Base-by-base conservation (phyloP, 2,113 vertebrate species). In the Lagopus muta region DNA sequence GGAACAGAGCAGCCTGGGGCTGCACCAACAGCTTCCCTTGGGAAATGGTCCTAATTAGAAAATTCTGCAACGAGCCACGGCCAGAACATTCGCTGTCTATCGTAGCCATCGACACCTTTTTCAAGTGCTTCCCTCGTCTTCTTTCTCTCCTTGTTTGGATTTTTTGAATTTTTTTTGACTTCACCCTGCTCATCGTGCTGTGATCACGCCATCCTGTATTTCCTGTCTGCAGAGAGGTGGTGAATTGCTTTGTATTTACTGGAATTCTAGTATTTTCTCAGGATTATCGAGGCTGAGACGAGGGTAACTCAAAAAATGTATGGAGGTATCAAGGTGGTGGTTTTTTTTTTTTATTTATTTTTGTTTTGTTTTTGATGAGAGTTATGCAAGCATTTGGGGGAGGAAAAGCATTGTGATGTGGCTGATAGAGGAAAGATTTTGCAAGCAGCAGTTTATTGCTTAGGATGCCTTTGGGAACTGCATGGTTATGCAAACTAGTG, bases 401-500 rank as follows among this genome's bases (percentile, higher is more conserved):
- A 92, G 69, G 30, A 91, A 78, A 57, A 71, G 38, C 43, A 43
- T 64, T 91, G 82, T 91, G 24, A 77, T 81, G 82, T 57, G 74
- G 18, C 72, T 89, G 93, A 92, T 67, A 93, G 75, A 96, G 78
- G 72, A 64, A 89, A 48, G 64, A 64, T 96, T 91, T 92, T 92
- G 91, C 85, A 97, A 94, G 89, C 69, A 88, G 75, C 61, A 86
- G 32, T 92, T 88, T 71, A 73, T 85, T 95, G 90, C 94, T 92
- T 80, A 27, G 75, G 69, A 67, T 92, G 89, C 89, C 93, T 71
- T 21, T 62, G 48, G 93, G 78, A 76, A 80, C 40, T 83, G 89
- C 72, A 43, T 91, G 75, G 76, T 93, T 93, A 93, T 93, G 92
- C 85, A 96, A 74, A 92, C 60, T 43, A 88, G 13, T 91, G 85